Conservation (phyloP, 2,113 vertebrate species). For the Alectura lathami region DNA sequence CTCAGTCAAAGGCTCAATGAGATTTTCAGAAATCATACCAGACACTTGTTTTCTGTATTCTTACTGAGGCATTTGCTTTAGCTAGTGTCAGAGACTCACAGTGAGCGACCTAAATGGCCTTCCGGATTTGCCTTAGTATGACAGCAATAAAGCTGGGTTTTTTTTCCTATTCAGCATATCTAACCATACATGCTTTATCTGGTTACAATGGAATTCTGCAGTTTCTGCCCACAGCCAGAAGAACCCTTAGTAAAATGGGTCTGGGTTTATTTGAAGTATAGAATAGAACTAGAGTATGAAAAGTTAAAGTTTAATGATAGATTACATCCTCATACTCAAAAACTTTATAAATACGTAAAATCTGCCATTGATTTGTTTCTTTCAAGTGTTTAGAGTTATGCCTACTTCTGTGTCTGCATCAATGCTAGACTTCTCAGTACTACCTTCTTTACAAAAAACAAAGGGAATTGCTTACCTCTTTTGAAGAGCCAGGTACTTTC, state of each 20-base stretch:
- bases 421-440: neutral
- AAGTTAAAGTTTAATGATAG: neutral
- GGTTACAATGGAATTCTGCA: neutral
- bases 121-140: neutral
- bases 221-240: neutral
- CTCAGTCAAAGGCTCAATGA: neutral
- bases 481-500: slow-evolving; percentile 39
- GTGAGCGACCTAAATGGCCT: neutral
- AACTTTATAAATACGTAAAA: neutral
- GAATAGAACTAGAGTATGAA: neutral
- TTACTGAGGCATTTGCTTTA: neutral
- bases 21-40: neutral
- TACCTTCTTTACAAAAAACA: neutral
- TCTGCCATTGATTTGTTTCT: neutral
- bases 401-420: neutral
- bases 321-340: neutral
- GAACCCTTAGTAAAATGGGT: neutral
- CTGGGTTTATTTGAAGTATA: neutral
- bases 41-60: neutral
- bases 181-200: neutral
- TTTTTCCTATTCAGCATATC: neutral
- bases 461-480: slow-evolving; percentile 77
- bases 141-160: neutral
- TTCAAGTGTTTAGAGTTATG: neutral
- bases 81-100: neutral